phyloP scores from a whole-genome alignment of 2,888 invertebrate genomes.

The Luperina testacea region DNA sequence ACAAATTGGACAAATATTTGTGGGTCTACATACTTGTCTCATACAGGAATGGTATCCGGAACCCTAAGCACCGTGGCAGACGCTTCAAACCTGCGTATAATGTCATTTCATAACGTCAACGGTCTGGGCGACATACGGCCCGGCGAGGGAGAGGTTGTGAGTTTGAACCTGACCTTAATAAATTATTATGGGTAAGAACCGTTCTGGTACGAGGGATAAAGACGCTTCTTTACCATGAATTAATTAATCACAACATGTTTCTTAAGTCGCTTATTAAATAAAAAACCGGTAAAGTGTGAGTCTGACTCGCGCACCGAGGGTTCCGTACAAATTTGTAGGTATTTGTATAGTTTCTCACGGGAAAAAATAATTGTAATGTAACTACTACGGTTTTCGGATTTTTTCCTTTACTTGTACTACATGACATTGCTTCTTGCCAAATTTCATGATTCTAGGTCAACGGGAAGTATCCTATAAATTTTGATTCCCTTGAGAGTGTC shows the following conservation, averaged over 20 bases:
- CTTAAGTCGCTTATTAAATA: background rate
- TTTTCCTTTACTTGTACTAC: too few relatives aligned
- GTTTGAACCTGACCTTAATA: slow-evolving; percentile 30
- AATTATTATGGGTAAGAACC: slow-evolving; percentile 7
- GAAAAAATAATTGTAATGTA: too few relatives aligned
- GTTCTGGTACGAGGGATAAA: background rate
- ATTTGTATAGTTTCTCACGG: too few relatives aligned
- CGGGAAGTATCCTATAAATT: too few relatives aligned
- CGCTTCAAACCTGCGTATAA: slow-evolving; percentile 15
- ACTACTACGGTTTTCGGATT: too few relatives aligned
- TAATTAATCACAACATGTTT: background rate
- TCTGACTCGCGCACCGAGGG: too few relatives aligned
- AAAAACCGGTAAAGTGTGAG: background rate
- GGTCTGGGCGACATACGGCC: slow-evolving; percentile 5
- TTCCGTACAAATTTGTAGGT: too few relatives aligned
- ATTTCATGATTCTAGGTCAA: too few relatives aligned
- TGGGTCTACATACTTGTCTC: slow-evolving; percentile 26
- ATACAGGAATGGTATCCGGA: slow-evolving; percentile 37
- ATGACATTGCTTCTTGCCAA: too few relatives aligned
- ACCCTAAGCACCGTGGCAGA: slow-evolving; percentile 7
- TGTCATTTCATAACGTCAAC: slow-evolving; percentile 26
- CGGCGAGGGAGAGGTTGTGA: slow-evolving; percentile 4
- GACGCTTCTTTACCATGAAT: background rate
- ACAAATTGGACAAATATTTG: slow-evolving; percentile 25
- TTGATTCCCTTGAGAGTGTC: too few relatives aligned